Conservation (phyloP, 2,113 vertebrate species). For the Tachysurus fulvidraco region DNA sequence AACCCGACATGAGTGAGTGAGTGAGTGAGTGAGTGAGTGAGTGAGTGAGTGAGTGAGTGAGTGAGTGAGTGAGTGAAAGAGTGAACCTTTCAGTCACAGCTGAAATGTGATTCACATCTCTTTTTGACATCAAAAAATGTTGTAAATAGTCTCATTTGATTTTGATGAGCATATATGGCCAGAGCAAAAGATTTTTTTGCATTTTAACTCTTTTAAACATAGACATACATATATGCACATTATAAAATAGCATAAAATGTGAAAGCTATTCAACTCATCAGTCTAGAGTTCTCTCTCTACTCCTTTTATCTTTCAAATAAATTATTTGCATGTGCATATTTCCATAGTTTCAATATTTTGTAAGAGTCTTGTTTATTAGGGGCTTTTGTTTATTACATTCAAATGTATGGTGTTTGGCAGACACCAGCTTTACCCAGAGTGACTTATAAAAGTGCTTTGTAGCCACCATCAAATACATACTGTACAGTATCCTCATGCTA, state of each 20-base stretch:
- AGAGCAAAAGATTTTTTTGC: neutral
- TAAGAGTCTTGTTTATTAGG: neutral
- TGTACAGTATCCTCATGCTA: neutral
- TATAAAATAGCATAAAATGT: neutral
- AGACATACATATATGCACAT: neutral
- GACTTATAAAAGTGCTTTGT: neutral
- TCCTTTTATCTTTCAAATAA: neutral
- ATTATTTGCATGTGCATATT: neutral
- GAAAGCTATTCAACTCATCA: neutral
- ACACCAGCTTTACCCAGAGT: neutral
- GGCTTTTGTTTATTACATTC: neutral
- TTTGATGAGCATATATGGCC: neutral
- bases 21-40: neutral
- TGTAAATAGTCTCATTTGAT: no score
- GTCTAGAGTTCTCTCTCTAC: neutral
- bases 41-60: neutral
- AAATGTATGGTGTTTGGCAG: neutral
- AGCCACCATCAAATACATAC: neutral
- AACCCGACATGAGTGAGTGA: neutral
- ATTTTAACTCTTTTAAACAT: neutral
- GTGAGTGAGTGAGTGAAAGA: neutral
- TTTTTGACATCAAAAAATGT: neutral
- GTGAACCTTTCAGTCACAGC: neutral
- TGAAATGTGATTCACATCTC: neutral
- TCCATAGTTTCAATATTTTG: neutral